phyloP scores from a whole-genome alignment of 2,113 vertebrate species.

The Grantiella picta region DNA sequence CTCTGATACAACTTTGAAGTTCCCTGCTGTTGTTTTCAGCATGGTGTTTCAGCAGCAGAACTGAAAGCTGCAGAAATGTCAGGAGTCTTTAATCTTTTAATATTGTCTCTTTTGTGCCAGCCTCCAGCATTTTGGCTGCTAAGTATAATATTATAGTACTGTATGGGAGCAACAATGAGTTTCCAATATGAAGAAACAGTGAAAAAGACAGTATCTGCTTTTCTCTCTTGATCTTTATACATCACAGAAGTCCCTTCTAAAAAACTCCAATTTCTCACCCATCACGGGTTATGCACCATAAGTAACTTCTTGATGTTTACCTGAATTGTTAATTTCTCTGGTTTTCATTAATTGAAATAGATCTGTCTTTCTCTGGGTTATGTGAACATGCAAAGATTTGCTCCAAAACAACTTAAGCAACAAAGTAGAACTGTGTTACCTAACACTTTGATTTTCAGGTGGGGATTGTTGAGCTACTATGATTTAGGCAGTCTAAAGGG shows the following conservation, averaged over 20 bases:
- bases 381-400: not conserved
- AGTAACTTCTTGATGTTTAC: not conserved
- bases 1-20: not conserved
- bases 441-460: not conserved
- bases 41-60: not conserved
- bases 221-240: not conserved
- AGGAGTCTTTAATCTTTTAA: not conserved
- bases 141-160: not conserved
- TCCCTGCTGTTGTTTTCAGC: not conserved
- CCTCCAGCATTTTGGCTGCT: not conserved
- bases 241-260: not conserved
- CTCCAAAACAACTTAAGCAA: not conserved
- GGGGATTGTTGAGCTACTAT: not conserved
- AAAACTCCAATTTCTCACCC: not conserved
- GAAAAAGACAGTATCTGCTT: not conserved
- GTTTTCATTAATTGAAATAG: not conserved
- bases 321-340: not conserved
- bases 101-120: not conserved
- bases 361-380: not conserved
- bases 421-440: not conserved
- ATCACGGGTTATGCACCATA: accelerated
- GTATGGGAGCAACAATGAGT: not conserved
- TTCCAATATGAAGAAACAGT: not conserved
- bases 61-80: not conserved
- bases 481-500: not conserved